A percentile compares a stretch with the other conserved stretches of the same genome.
phyloP scores from a whole-genome alignment of 2,797 vertebrate genomes.

The Pagetopsis macropterus region DNA sequence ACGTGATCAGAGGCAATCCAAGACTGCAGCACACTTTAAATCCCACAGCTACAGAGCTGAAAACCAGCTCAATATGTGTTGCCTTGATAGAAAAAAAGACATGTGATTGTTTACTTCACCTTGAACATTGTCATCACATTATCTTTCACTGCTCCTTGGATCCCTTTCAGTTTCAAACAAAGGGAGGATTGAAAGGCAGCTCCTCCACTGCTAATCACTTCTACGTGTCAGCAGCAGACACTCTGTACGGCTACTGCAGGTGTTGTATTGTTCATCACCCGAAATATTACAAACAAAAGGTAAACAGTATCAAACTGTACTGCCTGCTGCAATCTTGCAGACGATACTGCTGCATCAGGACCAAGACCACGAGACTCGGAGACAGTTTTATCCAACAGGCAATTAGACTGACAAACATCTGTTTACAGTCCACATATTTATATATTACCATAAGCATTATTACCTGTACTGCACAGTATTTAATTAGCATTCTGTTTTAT shows the following conservation, averaged over 20 bases:
- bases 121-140: constrained; percentile 39
- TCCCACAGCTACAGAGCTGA: constrained; percentile 55
- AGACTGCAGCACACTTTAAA: constrained; percentile 55
- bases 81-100: constrained; percentile 43
- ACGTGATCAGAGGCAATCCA: constrained; percentile 66
- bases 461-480: too few species aligned
- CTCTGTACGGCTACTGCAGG: constrained; percentile 2
- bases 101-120: constrained; percentile 45
- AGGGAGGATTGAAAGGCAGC: neutral
- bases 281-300: neutral
- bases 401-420: too few species aligned
- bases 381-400: too few species aligned
- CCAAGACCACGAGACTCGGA: too few species aligned
- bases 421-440: too few species aligned
- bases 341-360: too few species aligned
- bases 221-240: neutral
- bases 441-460: too few species aligned
- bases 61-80: constrained; percentile 40
- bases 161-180: constrained; percentile 27
- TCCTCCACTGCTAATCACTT: neutral
- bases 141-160: constrained; percentile 1
- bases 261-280: neutral
- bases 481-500: too few species aligned
- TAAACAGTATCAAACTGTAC: neutral
- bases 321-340: too few species aligned